These are phyloP conservation scores for Trilocha varians DNA, from an alignment of 2,888 invertebrate species.

Conservation along the genomic window DNA sequence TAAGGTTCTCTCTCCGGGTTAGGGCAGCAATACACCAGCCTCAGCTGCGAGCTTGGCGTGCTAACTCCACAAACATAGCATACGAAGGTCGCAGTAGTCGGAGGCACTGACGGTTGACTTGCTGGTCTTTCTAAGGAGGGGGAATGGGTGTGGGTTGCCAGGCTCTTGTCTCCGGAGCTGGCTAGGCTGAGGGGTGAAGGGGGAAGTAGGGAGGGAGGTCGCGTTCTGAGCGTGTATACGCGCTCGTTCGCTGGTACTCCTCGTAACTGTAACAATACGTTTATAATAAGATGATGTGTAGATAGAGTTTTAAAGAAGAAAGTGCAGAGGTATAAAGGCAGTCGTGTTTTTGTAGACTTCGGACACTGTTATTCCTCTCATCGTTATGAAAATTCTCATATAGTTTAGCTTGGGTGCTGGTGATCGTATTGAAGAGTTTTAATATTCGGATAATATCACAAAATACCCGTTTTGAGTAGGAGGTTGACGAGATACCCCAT, in stretches of 20 bases:
- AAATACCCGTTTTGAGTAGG: too few relatives aligned
- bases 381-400: too few relatives aligned
- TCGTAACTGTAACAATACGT: conserved; percentile 72
- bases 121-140: conserved; percentile 44
- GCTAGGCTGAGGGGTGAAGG: conserved; percentile 63
- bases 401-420: too few relatives aligned
- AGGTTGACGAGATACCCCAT: too few relatives aligned
- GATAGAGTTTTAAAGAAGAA: too few relatives aligned
- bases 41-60: conserved; percentile 84
- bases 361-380: too few relatives aligned
- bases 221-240: conserved; percentile 85
- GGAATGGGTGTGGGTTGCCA: conserved; percentile 43
- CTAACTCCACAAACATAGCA: conserved; percentile 92
- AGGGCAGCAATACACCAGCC: conserved; percentile 87
- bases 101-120: conserved; percentile 29
- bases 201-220: conserved; percentile 75
- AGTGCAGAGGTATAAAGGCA: too few relatives aligned
- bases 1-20: conserved; percentile 91
- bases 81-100: conserved; percentile 76
- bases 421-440: too few relatives aligned
- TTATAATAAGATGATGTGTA: too few relatives aligned
- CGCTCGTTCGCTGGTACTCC: conserved; percentile 84
- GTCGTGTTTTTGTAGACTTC: too few relatives aligned
- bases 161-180: conserved; percentile 59
- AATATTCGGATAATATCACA: too few relatives aligned